Percentiles rank a stretch among this genome's conserved stretches.
These are phyloP conservation scores for Bovichtus variegatus DNA, from an alignment of 2,797 vertebrate species.

Conservation along the genomic window DNA sequence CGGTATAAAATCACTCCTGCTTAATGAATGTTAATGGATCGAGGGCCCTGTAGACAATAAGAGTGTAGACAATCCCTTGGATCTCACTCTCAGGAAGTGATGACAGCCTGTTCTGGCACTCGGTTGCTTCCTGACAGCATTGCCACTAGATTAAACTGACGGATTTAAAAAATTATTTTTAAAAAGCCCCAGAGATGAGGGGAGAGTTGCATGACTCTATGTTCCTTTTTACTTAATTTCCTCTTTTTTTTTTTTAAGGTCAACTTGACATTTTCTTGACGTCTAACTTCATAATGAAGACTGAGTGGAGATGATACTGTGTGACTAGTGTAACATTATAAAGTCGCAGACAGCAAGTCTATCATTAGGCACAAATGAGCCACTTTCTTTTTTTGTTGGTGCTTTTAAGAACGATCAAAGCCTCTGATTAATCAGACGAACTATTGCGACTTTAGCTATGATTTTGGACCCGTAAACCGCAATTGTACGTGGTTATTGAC, in stretches of 20 bases:
- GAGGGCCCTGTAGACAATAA: slow-evolving; percentile 10
- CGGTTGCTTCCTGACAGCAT: slow-evolving; percentile 24
- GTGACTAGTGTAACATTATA: slow-evolving; percentile 6
- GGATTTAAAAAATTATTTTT: no score
- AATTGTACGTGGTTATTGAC: slow-evolving; percentile 39
- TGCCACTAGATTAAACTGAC: slow-evolving; percentile 38
- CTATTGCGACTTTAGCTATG: neutral
- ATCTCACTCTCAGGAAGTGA: slow-evolving; percentile 63
- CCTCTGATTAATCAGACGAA: slow-evolving; percentile 29
- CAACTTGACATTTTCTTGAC: slow-evolving; percentile 32
- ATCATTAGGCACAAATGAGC: slow-evolving; percentile 28
- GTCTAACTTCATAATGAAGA: slow-evolving; percentile 22
- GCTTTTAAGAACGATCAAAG: slow-evolving; percentile 22
- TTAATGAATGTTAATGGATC: slow-evolving; percentile 60
- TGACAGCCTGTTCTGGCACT: slow-evolving; percentile 52
- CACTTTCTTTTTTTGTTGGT: neutral
- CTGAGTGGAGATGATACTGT: neutral
- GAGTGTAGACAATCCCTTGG: slow-evolving; percentile 36
- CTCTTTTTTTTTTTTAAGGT: neutral
- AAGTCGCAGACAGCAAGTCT: neutral
- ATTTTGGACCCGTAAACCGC: slow-evolving; percentile 20
- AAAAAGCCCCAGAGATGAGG: neutral
- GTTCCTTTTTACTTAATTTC: neutral
- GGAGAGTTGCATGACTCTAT: slow-evolving; percentile 3
- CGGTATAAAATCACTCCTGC: slow-evolving; percentile 1